Percentiles rank a stretch among this genome's conserved stretches.
phyloP scores from a whole-genome alignment of 2,113 vertebrate genomes.

The Megaceryle torquata region DNA sequence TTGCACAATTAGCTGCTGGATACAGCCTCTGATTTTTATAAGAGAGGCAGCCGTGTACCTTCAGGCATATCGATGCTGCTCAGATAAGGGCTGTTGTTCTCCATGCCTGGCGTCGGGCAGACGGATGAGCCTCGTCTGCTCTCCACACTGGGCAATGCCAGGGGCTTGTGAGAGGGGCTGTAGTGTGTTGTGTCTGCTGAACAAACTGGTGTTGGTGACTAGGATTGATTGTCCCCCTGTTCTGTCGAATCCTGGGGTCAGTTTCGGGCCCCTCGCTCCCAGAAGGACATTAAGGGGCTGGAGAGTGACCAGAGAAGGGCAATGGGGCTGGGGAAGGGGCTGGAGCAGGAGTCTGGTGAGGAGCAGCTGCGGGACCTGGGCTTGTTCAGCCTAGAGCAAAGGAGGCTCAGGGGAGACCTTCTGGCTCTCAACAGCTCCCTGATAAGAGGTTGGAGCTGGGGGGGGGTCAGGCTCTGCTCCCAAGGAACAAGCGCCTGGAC shows the following conservation, averaged over 20 bases:
- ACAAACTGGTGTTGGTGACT: accelerated
- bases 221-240: not conserved
- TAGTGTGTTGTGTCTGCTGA: accelerated
- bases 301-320: no score
- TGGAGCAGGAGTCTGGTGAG: no score
- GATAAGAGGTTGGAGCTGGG: no score
- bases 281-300: not conserved
- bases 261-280: not conserved
- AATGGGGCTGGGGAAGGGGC: no score
- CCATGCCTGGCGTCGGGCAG: accelerated
- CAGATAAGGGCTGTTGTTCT: accelerated
- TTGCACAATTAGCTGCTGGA: not conserved
- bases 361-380: no score
- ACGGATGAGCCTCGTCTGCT: accelerated
- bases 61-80: not conserved
- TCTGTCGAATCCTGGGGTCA: not conserved
- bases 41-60: accelerated
- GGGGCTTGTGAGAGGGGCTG: accelerated
- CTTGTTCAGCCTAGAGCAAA: no score
- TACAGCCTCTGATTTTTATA: not conserved
- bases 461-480: no score
- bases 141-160: not conserved
- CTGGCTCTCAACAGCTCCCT: no score
- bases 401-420: no score
- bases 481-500: no score